A percentile compares a stretch with the other conserved stretches of the same genome.
phyloP scores from a whole-genome alignment of 2,888 invertebrate species.

The Cosmopolites sordidus region DNA sequence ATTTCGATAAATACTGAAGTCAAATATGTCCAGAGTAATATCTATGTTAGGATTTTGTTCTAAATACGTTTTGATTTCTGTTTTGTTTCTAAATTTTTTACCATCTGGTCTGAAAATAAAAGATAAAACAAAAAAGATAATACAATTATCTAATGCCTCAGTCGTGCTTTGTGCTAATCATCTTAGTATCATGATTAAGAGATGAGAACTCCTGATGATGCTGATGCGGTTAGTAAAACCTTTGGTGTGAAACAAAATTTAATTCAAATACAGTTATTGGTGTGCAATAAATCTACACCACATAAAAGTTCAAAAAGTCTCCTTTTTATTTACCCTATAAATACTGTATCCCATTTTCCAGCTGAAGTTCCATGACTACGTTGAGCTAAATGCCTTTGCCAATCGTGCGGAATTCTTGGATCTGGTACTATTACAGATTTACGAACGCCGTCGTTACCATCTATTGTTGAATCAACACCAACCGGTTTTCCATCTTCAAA shows the following conservation, averaged over 20 bases:
- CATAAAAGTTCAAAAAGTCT: neutral
- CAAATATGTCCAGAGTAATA: slow-evolving; percentile 45
- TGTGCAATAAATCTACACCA: too few species aligned
- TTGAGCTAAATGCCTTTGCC: slow-evolving; percentile 76
- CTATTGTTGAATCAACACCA: slow-evolving; percentile 52
- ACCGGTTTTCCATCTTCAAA: slow-evolving; percentile 70
- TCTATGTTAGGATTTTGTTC: slow-evolving; percentile 44
- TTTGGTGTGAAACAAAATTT: too few species aligned
- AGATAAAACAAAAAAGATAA: slow-evolving; percentile 1
- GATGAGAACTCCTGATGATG: too few species aligned
- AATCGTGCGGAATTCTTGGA: slow-evolving; percentile 67
- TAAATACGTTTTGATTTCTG: slow-evolving; percentile 52
- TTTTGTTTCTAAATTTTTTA: slow-evolving; percentile 58
- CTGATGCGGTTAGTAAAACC: too few species aligned
- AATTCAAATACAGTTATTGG: too few species aligned
- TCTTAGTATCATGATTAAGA: too few species aligned
- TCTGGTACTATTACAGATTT: slow-evolving; percentile 64
- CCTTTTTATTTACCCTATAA: slow-evolving; percentile 54
- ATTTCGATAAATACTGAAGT: slow-evolving; percentile 55
- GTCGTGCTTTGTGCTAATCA: too few species aligned
- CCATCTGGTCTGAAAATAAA: slow-evolving; percentile 54
- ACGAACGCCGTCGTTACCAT: slow-evolving; percentile 46
- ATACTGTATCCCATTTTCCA: slow-evolving; percentile 79
- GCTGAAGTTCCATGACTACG: slow-evolving; percentile 65
- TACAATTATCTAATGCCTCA: too few species aligned